phyloP scores from a whole-genome alignment of 2,888 invertebrate species.

The Acanthosepion lycidas region DNA sequence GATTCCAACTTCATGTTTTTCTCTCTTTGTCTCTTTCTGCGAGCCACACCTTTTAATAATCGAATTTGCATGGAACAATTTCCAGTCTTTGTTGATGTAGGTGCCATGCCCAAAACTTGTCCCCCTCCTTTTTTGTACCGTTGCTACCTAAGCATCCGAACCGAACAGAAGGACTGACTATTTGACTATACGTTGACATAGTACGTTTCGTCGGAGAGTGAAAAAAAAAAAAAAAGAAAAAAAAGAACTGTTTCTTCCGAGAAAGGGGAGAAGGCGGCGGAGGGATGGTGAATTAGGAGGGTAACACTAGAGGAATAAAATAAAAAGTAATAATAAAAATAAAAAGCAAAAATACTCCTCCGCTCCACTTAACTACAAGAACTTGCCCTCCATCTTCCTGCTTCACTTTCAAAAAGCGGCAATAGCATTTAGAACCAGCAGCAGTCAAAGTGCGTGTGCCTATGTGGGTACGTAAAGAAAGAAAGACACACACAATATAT shows the following conservation, averaged over 20 bases:
- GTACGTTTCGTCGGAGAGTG: background rate
- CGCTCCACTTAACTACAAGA: background rate
- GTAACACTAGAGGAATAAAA: background rate
- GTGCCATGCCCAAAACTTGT: background rate
- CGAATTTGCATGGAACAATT: background rate
- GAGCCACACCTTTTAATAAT: constrained; percentile 6
- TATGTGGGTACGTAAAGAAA: too few species aligned
- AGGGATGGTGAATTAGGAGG: background rate
- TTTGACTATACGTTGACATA: background rate
- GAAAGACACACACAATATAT: too few species aligned
- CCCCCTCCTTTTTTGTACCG: background rate
- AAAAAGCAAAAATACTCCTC: too few species aligned
- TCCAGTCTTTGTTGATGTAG: background rate
- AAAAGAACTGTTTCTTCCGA: constrained; percentile 2
- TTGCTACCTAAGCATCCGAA: background rate
- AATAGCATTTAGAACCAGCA: background rate
- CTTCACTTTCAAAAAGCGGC: background rate
- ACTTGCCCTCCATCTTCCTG: background rate
- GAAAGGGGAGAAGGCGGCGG: background rate
- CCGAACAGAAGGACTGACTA: background rate
- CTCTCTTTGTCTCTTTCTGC: constrained; percentile 12
- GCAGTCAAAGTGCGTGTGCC: background rate
- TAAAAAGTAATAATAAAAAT: too few species aligned
- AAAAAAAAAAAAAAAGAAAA: background rate
- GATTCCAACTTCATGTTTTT: background rate